phyloP scores from a whole-genome alignment of 2,113 vertebrate genomes.

The Anoplopoma fimbria region DNA sequence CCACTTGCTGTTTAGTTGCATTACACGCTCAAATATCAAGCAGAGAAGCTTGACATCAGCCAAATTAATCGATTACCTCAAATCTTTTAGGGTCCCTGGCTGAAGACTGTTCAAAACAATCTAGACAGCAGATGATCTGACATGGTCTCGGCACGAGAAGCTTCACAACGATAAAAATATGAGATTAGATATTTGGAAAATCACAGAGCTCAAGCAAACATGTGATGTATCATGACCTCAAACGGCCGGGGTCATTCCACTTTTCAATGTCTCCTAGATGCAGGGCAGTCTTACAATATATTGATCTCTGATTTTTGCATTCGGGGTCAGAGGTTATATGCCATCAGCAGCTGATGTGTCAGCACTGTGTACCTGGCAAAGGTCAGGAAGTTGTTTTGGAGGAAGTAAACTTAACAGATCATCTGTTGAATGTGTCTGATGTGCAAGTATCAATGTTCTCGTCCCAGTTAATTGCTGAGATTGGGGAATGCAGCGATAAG shows the following conservation, averaged over 20 bases:
- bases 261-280: conserved; percentile 44
- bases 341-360: conserved; percentile 33
- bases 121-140: conserved; percentile 6
- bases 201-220: conserved; percentile 48
- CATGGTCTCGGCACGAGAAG: neutral
- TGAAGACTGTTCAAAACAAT: neutral
- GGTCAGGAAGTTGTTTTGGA: conserved; percentile 39
- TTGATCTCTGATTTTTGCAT: conserved; percentile 56
- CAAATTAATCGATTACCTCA: neutral
- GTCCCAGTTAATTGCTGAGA: neutral
- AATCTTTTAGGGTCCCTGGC: neutral
- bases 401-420: conserved; percentile 49
- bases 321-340: conserved; percentile 70
- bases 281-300: conserved; percentile 25
- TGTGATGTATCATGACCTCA: conserved; percentile 30
- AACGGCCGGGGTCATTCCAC: conserved; percentile 37
- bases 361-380: conserved; percentile 18
- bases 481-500: neutral
- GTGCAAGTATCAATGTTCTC: neutral
- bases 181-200: conserved; percentile 1
- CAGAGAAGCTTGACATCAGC: neutral
- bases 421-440: conserved; percentile 16
- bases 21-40: neutral
- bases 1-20: neutral
- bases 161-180: conserved; percentile 36